These are phyloP conservation scores for Bombus waltoni DNA, from an alignment of 1,140 invertebrate genomes.

Conservation along the genomic window DNA sequence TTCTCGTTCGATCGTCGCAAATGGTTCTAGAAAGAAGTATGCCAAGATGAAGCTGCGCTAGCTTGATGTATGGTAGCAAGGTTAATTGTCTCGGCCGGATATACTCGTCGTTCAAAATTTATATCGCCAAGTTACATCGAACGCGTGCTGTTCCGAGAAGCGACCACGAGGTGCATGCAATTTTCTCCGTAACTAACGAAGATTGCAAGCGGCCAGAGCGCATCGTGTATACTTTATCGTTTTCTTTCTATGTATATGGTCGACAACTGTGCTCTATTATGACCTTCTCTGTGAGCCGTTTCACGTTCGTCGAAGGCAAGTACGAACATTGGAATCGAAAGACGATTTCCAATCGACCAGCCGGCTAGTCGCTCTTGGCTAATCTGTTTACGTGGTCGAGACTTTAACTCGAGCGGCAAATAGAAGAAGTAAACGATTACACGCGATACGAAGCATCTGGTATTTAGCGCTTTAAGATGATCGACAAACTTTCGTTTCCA, in stretches of 20 bases:
- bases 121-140: background rate
- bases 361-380: background rate
- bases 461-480: background rate
- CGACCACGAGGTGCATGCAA: too few species aligned
- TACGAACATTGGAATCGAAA: background rate
- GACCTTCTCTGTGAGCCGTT: background rate
- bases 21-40: background rate
- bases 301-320: background rate
- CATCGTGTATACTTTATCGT: background rate
- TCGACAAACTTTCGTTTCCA: background rate
- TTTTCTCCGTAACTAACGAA: background rate
- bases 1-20: slow-evolving; percentile 17
- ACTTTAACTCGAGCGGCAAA: background rate
- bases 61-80: slow-evolving; percentile 2
- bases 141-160: too few species aligned
- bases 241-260: background rate
- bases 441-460: background rate
- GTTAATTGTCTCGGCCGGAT: background rate
- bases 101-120: slow-evolving; percentile 12
- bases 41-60: slow-evolving; percentile 1
- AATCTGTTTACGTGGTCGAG: background rate
- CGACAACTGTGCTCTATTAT: background rate
- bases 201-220: too few species aligned
- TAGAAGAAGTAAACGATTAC: background rate
- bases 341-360: background rate